A percentile compares a stretch with the other conserved stretches of the same genome.
Conservation (phyloP, 1,140 invertebrate genomes). For the Carposina sasakii region DNA sequence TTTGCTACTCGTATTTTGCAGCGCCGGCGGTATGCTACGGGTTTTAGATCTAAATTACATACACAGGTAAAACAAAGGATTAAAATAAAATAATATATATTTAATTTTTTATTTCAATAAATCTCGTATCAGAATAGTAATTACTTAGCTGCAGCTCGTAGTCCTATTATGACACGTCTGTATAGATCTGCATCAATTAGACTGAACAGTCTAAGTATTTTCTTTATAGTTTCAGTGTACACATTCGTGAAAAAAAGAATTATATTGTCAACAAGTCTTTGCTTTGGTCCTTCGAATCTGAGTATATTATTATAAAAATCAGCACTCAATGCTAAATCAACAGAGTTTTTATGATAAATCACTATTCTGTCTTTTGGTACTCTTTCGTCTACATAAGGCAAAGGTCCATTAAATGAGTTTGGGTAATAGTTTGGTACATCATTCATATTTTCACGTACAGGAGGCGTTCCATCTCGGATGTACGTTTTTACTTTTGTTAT, state of each 20-base stretch:
- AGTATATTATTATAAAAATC: constrained; percentile 86
- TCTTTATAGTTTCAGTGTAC: constrained; percentile 83
- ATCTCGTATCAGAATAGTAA: too few species aligned
- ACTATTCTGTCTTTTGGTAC: constrained; percentile 46
- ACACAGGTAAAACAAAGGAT: too few species aligned
- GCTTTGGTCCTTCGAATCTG: constrained; percentile 75
- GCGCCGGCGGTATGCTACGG: too few species aligned
- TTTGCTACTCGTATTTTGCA: too few species aligned
- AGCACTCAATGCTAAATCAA: constrained; percentile 86
- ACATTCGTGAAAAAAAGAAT: constrained; percentile 80
- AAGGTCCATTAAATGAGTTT: constrained; percentile 89
- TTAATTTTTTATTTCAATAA: too few species aligned
- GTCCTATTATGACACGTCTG: constrained; percentile 29
- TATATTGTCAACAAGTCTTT: constrained; percentile 84
- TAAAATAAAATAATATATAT: too few species aligned
- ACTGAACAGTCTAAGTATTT: constrained; percentile 78
- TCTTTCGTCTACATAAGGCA: constrained; percentile 61
- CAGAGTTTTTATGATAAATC: constrained; percentile 70
- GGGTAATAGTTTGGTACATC: constrained; percentile 94
- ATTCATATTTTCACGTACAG: constrained; percentile 75
- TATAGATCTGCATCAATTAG: constrained; percentile 77
- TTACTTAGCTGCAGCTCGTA: too few species aligned
- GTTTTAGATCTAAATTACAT: too few species aligned
- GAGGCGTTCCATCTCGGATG: constrained; percentile 81
- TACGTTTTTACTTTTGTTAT: constrained; percentile 36